Evolutionary conservation across 2,888 invertebrate genomes (phyloP).

Genomic region (Oscheius sp.): DNA sequence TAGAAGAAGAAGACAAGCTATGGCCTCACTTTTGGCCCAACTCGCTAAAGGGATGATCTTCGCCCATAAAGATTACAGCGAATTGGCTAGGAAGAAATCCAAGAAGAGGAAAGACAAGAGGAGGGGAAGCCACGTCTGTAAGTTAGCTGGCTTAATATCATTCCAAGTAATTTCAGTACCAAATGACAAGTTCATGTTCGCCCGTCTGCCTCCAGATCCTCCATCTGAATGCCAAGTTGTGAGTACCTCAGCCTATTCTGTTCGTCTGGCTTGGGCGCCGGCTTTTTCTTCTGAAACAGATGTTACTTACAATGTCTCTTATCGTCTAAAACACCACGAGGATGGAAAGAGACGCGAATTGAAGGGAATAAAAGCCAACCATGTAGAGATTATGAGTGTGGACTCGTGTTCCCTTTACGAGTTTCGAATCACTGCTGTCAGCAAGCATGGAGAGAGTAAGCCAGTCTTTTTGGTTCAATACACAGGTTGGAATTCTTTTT

Average conservation of each 20-base stretch:
- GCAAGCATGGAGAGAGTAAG: conserved; percentile 67
- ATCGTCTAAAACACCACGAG: conserved; percentile 44
- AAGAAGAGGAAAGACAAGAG: conserved; percentile 59
- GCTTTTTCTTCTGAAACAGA: conserved; percentile 58
- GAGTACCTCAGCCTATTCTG: conserved; percentile 68
- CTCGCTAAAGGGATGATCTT: conserved; percentile 69
- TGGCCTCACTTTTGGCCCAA: conserved; percentile 68
- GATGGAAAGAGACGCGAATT: conserved; percentile 58
- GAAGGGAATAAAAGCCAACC: conserved; percentile 56
- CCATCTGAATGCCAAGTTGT: conserved; percentile 67
- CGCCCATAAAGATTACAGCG: conserved; percentile 66
- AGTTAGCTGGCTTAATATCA: conserved; percentile 24
- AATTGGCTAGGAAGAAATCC: conserved; percentile 61
- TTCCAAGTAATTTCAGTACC: conserved; percentile 52
- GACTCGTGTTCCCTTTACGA: conserved; percentile 68
- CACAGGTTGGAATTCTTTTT: conserved; percentile 52
- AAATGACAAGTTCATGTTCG: conserved; percentile 69
- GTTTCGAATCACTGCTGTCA: conserved; percentile 67
- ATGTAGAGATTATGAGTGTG: conserved; percentile 67
- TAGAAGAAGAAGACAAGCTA: conserved; percentile 64
- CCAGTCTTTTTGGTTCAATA: conserved; percentile 68
- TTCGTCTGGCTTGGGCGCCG: conserved; percentile 66
- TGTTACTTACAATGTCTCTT: conserved; percentile 34
- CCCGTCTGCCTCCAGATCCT: conserved; percentile 68
- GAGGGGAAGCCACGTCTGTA: conserved; percentile 62